Evolutionary conservation across 2,888 invertebrate genomes (phyloP).

Genomic region (Cacoxenus indagator): DNA sequence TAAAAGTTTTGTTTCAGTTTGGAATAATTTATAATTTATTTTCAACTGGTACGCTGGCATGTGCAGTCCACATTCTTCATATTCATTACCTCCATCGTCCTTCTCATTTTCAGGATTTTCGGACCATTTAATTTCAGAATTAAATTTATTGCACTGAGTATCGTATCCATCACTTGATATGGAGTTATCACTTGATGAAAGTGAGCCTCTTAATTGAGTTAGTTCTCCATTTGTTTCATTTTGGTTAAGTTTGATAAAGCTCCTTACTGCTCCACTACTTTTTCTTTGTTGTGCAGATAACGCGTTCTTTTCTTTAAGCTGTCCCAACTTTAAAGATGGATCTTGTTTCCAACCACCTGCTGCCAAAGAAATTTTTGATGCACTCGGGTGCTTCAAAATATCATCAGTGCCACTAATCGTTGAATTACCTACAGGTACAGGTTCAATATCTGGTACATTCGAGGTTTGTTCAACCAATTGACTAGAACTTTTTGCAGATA

Average conservation of each 20-base stretch:
- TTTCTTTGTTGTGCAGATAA: constrained; percentile 29
- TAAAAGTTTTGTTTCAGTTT: constrained; percentile 85
- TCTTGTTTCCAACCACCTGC: too few relatives aligned
- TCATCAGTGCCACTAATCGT: too few relatives aligned
- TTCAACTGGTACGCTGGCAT: constrained; percentile 80
- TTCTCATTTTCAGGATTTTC: constrained; percentile 47
- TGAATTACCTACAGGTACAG: not conserved
- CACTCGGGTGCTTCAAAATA: not conserved
- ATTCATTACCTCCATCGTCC: constrained; percentile 50
- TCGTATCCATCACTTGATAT: constrained; percentile 67
- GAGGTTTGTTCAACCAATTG: constrained; percentile 14
- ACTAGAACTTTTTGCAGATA: constrained; percentile 27
- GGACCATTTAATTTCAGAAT: constrained; percentile 33
- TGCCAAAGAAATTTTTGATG: not conserved
- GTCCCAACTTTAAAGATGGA: not conserved
- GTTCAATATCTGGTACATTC: not conserved
- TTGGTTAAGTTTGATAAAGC: constrained; percentile 29
- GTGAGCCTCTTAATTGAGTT: constrained; percentile 42
- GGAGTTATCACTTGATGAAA: constrained; percentile 68
- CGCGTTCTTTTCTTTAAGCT: not conserved
- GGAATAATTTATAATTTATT: constrained; percentile 84
- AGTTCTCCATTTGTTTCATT: constrained; percentile 3
- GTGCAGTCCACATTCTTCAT: constrained; percentile 57
- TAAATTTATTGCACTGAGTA: constrained; percentile 31
- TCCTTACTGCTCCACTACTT: constrained; percentile 33